phyloP scores from a whole-genome alignment of 2,888 invertebrate species.

The Diloba caeruleocephala region DNA sequence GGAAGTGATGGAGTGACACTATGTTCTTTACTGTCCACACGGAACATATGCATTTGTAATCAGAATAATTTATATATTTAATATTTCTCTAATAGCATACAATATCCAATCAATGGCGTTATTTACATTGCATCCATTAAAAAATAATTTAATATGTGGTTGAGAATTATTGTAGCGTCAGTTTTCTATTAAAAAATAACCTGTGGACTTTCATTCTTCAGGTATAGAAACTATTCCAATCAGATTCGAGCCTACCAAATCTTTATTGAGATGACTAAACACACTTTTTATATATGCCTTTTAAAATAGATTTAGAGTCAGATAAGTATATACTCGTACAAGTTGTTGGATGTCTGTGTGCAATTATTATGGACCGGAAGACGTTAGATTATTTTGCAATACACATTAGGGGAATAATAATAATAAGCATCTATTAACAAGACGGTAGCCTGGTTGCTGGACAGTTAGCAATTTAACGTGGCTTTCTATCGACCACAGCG shows the following conservation, averaged over 20 bases:
- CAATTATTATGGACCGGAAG: conserved; percentile 71
- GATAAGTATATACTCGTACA: conserved; percentile 51
- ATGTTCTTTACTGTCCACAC: too few species aligned
- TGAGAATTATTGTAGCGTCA: too few species aligned
- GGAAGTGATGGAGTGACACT: too few species aligned
- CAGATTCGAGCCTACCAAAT: conserved; percentile 14
- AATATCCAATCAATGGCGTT: too few species aligned
- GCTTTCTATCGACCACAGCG: conserved; percentile 25
- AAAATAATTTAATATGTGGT: too few species aligned
- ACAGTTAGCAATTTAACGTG: conserved; percentile 4
- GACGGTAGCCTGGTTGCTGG: conserved; percentile 33
- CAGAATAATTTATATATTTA: too few species aligned
- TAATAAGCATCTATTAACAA: conserved; percentile 52
- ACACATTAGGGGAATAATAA: conserved; percentile 61
- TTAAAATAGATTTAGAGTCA: conserved; percentile 28
- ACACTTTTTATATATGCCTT: conserved; percentile 7
- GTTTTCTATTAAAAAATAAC: conserved; percentile 12
- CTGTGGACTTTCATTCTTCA: conserved; percentile 10
- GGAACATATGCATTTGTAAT: too few species aligned
- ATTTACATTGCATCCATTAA: too few species aligned
- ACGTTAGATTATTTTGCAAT: conserved; percentile 65
- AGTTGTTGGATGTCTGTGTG: conserved; percentile 53
- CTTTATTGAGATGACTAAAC: conserved; percentile 13
- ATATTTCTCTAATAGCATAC: too few species aligned
- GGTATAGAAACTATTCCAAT: conserved; percentile 3